Evolutionary conservation across 2,888 invertebrate genomes (phyloP).

Genomic region (Auanema sp.): DNA sequence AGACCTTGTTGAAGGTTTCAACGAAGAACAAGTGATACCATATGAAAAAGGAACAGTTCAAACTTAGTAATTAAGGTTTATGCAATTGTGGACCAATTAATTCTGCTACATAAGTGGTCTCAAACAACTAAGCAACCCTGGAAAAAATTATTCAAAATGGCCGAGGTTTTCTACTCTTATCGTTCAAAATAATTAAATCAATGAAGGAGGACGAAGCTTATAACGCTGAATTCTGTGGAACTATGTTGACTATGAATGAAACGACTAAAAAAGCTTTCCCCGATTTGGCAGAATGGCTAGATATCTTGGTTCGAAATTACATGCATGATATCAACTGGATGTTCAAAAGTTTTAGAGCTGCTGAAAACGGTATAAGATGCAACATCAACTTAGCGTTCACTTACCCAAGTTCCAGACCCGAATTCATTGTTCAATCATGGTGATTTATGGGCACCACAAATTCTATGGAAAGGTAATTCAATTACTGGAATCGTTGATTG

Average conservation of each 20-base stretch:
- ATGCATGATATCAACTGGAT: conserved; percentile 11
- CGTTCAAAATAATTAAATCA: neutral
- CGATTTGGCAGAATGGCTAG: conserved; percentile 1
- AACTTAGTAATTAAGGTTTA: conserved; percentile 7
- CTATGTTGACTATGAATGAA: conserved; percentile 13
- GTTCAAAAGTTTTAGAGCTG: neutral
- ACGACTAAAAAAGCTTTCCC: neutral
- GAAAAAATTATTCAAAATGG: conserved; percentile 2
- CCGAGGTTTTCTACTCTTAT: conserved; percentile 6
- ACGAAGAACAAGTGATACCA: conserved; percentile 18
- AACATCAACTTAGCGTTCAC: neutral
- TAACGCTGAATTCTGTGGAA: neutral
- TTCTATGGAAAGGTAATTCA: conserved; percentile 49
- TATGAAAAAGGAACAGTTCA: neutral
- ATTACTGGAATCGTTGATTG: conserved; percentile 60
- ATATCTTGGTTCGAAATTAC: conserved; percentile 11
- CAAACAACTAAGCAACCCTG: conserved; percentile 5
- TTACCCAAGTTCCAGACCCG: conserved; percentile 25
- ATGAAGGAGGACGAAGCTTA: conserved; percentile 13
- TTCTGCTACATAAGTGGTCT: conserved; percentile 18
- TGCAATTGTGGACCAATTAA: conserved; percentile 16
- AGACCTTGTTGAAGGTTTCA: conserved; percentile 21
- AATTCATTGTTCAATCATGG: conserved; percentile 47
- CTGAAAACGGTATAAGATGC: neutral
- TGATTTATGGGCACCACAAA: conserved; percentile 61